phyloP scores from a whole-genome alignment of 2,888 invertebrate species.

The Epistrophe eligans region DNA sequence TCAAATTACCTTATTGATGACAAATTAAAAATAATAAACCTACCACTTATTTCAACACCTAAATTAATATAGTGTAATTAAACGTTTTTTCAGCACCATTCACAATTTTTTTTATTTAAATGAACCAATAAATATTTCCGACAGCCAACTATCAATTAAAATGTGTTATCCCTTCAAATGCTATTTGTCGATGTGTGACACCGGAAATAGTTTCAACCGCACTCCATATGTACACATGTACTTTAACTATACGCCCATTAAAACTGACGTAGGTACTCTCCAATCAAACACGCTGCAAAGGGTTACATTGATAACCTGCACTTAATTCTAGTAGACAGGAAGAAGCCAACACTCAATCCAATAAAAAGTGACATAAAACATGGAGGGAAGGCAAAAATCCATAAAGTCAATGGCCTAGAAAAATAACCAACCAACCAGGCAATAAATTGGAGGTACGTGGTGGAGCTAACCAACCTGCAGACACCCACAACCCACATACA shows the following conservation, averaged over 20 bases:
- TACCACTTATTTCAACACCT: background rate
- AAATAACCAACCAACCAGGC: conserved; percentile 52
- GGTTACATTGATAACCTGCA: conserved; percentile 47
- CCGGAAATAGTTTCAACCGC: conserved; percentile 45
- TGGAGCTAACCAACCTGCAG: background rate
- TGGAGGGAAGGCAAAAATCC: background rate
- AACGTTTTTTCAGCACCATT: conserved; percentile 6
- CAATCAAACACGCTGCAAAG: conserved; percentile 31
- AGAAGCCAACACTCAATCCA: conserved; percentile 43
- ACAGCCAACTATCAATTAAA: conserved; percentile 31
- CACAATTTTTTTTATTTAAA: background rate
- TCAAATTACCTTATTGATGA: background rate
- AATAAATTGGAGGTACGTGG: conserved; percentile 36
- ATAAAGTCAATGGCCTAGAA: conserved; percentile 69
- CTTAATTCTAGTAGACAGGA: conserved; percentile 38
- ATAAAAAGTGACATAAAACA: conserved; percentile 31
- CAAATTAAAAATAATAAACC: conserved; percentile 12
- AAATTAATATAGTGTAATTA: conserved; percentile 1
- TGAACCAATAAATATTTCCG: conserved; percentile 25
- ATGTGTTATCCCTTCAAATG: conserved; percentile 24
- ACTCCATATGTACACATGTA: background rate
- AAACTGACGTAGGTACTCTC: conserved; percentile 15
- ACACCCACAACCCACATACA: conserved; percentile 13
- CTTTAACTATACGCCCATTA: background rate
- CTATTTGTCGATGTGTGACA: conserved; percentile 27